A percentile compares a stretch with the other conserved stretches of the same genome.
Conservation (phyloP, 2,888 invertebrate genomes). For the Phyllotreta striolata region DNA sequence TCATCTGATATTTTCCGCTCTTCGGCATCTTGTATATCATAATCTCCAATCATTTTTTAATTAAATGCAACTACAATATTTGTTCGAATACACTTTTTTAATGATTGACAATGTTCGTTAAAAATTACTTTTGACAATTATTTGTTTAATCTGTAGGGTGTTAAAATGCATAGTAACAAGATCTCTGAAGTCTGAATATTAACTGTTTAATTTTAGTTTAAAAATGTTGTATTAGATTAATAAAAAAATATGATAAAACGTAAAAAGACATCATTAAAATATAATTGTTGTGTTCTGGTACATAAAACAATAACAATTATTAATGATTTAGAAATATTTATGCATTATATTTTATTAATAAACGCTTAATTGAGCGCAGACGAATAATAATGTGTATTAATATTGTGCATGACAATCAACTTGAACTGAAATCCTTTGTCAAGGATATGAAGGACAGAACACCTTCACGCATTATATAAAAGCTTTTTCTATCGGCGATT, state of each 20-base stretch:
- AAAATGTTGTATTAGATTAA: no score
- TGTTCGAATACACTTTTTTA: neutral
- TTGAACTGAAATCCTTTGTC: conserved; percentile 37
- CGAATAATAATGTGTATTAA: conserved; percentile 12
- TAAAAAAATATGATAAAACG: neutral
- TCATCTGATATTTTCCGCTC: conserved; percentile 27
- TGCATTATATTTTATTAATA: conserved; percentile 15
- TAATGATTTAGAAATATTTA: conserved; percentile 4
- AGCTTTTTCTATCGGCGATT: conserved; percentile 40
- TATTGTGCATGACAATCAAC: conserved; percentile 37
- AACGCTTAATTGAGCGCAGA: conserved; percentile 3
- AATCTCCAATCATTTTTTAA: conserved; percentile 39
- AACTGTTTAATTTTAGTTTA: no score
- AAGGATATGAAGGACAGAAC: conserved; percentile 43
- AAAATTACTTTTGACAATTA: conserved; percentile 4
- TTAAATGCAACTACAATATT: neutral
- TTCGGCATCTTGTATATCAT: conserved; percentile 44
- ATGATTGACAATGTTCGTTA: neutral
- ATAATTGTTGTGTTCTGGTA: neutral
- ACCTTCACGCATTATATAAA: conserved; percentile 47
- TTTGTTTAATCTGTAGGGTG: neutral
- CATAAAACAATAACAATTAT: neutral
- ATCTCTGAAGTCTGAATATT: no score
- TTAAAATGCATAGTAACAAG: neutral
- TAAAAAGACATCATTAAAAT: neutral